Base-by-base conservation (phyloP, 2,888 invertebrate species). In the Nasonovia ribisnigri region DNA sequence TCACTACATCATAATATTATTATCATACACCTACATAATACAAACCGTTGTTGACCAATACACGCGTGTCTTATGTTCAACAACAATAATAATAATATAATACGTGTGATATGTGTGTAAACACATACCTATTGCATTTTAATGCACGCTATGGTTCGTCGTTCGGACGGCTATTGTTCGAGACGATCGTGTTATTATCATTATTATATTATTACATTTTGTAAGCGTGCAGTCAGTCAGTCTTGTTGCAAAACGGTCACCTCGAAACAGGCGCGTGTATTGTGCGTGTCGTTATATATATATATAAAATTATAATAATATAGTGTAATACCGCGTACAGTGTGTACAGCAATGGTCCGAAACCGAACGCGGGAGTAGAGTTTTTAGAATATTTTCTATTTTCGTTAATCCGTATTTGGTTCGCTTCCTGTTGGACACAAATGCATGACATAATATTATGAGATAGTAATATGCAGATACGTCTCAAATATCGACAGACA, bases 101-200 rank as follows among this genome's bases (percentile, higher is more conserved):
- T 77, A 77, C 77, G 20, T 20, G 77, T 42, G 77, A 36, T 77
- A 36, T 77, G 77, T 77, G 77, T 77, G 77, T 77, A 77, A 77
- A 77, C 77, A 36, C 60, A 43, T 16, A 57, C 26, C 26, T 24
- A 60, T 90, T 67, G 90, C 90, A 67, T 67, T 67, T 90, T 90
- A 90, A 90, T 10, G n/a, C n/a, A 29, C n/a, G 60, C 46, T 90
- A 90, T 90, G 90, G 60, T 89, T 20, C 57, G 89, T 89, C 89
- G 43, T 46, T 86, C 16, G 86, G 43, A 29, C 43, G 26, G 46
- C 46, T 90, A 90, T 90, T 90, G 90, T 90, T 90, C 90, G n/a
- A 60, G 29, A 60, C n/a, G 89, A 29, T 29, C 51, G 60, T 60
- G 4, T 43, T 43, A 60, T 89, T 60, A 89, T 88, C n/a, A 57